Evolutionary conservation across 2,113 vertebrate species (phyloP).

Genomic region (Cygnus buccinator): DNA sequence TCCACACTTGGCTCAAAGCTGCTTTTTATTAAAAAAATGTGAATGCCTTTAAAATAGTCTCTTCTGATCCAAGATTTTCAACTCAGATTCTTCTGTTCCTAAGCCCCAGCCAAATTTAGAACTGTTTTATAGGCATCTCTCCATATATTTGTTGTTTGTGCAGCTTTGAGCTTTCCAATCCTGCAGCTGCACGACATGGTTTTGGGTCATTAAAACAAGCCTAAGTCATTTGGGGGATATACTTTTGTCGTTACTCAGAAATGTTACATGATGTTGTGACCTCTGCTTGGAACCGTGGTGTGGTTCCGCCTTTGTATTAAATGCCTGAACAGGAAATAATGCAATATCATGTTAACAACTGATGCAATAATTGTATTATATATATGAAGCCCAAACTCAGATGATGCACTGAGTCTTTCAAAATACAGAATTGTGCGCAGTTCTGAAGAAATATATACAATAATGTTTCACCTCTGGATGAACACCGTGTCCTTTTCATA

Average conservation of each 20-base stretch:
- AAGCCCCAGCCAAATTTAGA: conserved; percentile 51
- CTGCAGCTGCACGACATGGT: conserved; percentile 53
- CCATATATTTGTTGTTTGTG: conserved; percentile 59
- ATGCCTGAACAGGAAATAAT: conserved; percentile 36
- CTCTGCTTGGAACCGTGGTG: neutral
- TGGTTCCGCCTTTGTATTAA: conserved; percentile 4
- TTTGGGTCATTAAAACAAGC: conserved; percentile 34
- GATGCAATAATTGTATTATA: conserved; percentile 8
- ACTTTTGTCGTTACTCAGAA: conserved; percentile 8
- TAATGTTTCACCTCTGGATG: neutral
- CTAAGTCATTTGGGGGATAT: neutral
- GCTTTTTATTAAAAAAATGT: conserved; percentile 47
- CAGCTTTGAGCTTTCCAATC: conserved; percentile 44
- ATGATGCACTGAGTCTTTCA: neutral
- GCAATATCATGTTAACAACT: conserved; percentile 17
- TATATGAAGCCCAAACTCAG: neutral
- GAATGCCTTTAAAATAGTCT: neutral
- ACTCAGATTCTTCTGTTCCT: conserved; percentile 14
- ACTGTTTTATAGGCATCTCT: conserved; percentile 57
- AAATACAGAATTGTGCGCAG: neutral
- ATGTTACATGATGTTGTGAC: neutral
- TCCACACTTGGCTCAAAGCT: conserved; percentile 14
- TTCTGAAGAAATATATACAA: neutral
- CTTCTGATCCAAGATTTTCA: conserved; percentile 54
- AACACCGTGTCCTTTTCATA: neutral